Evolutionary conservation across 2,797 vertebrate genomes (phyloP).

Genomic region (Argyrosomus regius): DNA sequence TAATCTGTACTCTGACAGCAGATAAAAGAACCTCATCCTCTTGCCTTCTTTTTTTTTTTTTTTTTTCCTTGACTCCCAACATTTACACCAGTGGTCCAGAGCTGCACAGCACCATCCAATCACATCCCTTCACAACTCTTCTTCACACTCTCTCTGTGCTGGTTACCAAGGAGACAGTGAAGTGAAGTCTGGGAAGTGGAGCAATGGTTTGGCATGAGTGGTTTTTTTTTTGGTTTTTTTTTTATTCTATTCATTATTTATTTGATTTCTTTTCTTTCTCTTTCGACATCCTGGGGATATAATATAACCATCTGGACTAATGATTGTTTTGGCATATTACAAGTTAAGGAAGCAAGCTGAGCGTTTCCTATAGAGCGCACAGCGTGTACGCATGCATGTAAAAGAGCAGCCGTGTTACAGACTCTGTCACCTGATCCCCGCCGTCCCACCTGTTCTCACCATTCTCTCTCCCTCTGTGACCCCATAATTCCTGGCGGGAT

Average conservation of each 20-base stretch:
- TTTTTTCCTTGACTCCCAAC: slow-evolving; percentile 74
- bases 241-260: slow-evolving; percentile 42
- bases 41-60: slow-evolving; percentile 33
- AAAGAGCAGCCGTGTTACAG: slow-evolving; percentile 17
- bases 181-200: slow-evolving; percentile 79
- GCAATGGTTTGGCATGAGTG: slow-evolving; percentile 71
- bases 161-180: slow-evolving; percentile 85
- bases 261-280: slow-evolving; percentile 37
- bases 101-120: slow-evolving; percentile 75
- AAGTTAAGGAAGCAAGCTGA: neutral
- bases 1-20: slow-evolving; percentile 45
- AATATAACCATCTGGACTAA: slow-evolving; percentile 41
- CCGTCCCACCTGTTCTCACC: slow-evolving; percentile 66
- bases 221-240: slow-evolving; percentile 47
- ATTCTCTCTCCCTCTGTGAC: slow-evolving; percentile 28
- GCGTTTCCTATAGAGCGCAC: neutral
- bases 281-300: slow-evolving; percentile 30
- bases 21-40: slow-evolving; percentile 45
- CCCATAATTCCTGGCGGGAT: slow-evolving; percentile 37
- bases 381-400: neutral
- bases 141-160: slow-evolving; percentile 72
- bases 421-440: slow-evolving; percentile 35
- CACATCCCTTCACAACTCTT: slow-evolving; percentile 77
- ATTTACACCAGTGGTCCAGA: slow-evolving; percentile 80
- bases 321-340: slow-evolving; percentile 13